Conservation (phyloP, 2,888 invertebrate species). For the Drosophila hamatofila region DNA sequence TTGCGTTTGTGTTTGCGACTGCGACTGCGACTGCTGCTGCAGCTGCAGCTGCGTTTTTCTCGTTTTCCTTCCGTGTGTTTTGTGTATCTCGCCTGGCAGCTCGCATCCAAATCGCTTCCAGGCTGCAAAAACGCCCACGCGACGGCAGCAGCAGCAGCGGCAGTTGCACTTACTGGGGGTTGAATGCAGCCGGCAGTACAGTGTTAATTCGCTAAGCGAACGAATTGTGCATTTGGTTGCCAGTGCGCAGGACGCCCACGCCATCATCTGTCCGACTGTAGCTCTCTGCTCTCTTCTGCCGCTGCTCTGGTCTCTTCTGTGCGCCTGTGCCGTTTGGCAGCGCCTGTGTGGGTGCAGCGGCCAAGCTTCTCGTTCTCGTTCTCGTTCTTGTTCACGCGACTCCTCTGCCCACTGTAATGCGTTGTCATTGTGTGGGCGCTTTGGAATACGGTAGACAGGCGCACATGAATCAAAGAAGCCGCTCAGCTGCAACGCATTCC, state of each 20-base stretch:
- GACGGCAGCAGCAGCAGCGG: conserved; percentile 6
- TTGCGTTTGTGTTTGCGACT: conserved; percentile 28
- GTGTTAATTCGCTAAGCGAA: conserved; percentile 29
- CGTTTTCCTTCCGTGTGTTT: conserved; percentile 34
- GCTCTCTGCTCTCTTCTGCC: conserved; percentile 2
- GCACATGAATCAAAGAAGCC: conserved; percentile 56
- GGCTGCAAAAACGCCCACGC: conserved; percentile 63
- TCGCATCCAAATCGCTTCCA: conserved; percentile 53
- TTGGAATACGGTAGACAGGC: conserved; percentile 63
- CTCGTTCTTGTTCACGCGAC: neutral
- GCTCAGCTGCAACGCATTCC: conserved; percentile 39
- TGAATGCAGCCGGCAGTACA: conserved; percentile 47
- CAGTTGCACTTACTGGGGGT: conserved; percentile 52
- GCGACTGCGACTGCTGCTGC: conserved; percentile 27
- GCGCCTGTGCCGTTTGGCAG: conserved; percentile 66
- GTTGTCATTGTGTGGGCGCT: conserved; percentile 67
- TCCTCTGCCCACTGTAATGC: conserved; percentile 14
- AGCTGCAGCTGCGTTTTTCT: conserved; percentile 31
- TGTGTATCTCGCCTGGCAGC: conserved; percentile 43
- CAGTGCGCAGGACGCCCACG: conserved; percentile 58
- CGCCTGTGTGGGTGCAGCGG: conserved; percentile 64
- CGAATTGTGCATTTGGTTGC: neutral
- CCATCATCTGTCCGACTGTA: conserved; percentile 5
- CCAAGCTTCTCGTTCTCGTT: conserved; percentile 4
- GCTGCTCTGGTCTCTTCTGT: conserved; percentile 35